phyloP scores from a whole-genome alignment of 2,113 vertebrate species.

The Cottus gobio region DNA sequence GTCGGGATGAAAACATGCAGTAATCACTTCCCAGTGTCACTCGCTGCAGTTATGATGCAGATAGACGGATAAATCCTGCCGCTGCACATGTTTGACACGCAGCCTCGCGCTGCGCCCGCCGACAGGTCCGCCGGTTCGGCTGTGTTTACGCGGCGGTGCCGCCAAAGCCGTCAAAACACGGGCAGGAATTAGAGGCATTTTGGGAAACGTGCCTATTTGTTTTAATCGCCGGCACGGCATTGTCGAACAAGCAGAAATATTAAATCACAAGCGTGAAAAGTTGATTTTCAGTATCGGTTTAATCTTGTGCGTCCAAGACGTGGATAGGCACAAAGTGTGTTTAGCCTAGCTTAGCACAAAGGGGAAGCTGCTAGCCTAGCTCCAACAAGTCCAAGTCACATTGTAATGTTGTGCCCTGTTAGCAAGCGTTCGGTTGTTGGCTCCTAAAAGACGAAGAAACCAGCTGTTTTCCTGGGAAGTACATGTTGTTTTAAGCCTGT shows the following conservation, averaged over 20 bases:
- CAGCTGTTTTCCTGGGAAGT: too few species aligned
- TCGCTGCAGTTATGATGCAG: slow-evolving; percentile 28
- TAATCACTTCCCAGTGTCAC: slow-evolving; percentile 70
- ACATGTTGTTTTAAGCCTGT: too few species aligned
- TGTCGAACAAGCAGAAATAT: neutral
- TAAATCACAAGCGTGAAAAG: neutral
- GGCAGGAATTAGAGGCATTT: too few species aligned
- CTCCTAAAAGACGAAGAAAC: too few species aligned
- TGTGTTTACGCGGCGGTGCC: too few species aligned
- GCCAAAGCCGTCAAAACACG: too few species aligned
- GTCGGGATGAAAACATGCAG: slow-evolving; percentile 74
- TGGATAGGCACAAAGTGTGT: too few species aligned
- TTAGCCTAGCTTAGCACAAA: neutral
- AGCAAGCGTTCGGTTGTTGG: too few species aligned
- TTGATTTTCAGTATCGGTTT: neutral
- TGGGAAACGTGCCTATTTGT: too few species aligned
- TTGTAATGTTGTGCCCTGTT: too few species aligned
- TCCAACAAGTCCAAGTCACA: too few species aligned
- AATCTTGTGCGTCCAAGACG: neutral
- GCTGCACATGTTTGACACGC: slow-evolving; percentile 12
- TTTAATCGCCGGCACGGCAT: neutral
- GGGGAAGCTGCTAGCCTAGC: neutral
- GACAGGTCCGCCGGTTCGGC: too few species aligned
- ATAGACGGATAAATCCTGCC: slow-evolving; percentile 39
- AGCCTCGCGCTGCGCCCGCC: neutral